Conservation (phyloP, 2,113 vertebrate genomes). For the Pseudorectes ferrugineus region DNA sequence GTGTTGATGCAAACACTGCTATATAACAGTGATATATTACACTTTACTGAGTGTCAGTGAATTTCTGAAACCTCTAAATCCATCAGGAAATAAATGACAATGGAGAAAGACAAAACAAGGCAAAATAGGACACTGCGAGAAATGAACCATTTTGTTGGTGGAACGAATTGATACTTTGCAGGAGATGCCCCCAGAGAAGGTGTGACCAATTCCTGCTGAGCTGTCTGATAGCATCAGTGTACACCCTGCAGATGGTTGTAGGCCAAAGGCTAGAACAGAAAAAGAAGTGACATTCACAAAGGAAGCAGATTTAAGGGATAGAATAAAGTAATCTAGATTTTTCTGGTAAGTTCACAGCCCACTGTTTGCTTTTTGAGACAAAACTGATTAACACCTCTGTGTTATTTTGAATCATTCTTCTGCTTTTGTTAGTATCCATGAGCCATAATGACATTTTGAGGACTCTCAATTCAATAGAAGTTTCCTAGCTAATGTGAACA, state of each 20-base stretch:
- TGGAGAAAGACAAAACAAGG: slow-evolving; percentile 35
- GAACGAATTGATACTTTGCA: slow-evolving; percentile 58
- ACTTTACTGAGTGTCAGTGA: not conserved
- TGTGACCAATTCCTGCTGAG: slow-evolving; percentile 45
- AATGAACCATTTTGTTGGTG: slow-evolving; percentile 62
- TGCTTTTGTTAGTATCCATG: not conserved
- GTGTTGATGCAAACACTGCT: not conserved
- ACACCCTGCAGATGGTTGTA: slow-evolving; percentile 22
- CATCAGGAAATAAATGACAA: slow-evolving; percentile 66
- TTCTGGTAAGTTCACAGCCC: not conserved
- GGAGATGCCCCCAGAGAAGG: slow-evolving; percentile 33
- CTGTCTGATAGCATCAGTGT: slow-evolving; percentile 20
- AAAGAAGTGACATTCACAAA: not conserved
- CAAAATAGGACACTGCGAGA: slow-evolving; percentile 33
- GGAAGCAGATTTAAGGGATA: not conserved
- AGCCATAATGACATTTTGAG: not conserved
- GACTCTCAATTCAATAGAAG: not conserved
- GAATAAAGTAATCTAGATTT: not conserved
- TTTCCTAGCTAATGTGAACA: not conserved
- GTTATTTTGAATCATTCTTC: not conserved
- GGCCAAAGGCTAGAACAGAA: slow-evolving; percentile 35
- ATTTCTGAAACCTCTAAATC: slow-evolving; percentile 37
- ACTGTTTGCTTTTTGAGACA: not conserved
- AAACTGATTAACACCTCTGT: not conserved
- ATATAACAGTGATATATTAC: not conserved